phyloP scores from a whole-genome alignment of 2,797 vertebrate genomes.

The Xenopus petersii region DNA sequence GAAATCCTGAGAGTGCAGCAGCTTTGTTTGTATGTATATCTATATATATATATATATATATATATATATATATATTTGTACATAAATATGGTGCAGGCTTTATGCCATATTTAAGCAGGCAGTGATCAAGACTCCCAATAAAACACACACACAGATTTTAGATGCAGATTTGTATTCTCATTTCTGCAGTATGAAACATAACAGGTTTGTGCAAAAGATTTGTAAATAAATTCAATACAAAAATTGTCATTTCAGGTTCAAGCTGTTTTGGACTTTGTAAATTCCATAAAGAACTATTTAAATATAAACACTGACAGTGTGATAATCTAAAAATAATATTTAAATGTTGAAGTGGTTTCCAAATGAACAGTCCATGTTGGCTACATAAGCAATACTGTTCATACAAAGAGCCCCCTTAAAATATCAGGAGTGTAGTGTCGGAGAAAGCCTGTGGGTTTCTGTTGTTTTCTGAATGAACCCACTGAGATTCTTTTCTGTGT shows the following conservation, averaged over 20 bases:
- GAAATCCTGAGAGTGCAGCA: no score
- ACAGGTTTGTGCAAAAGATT: constrained; percentile 70
- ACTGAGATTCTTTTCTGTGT: not conserved
- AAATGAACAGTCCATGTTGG: constrained; percentile 61
- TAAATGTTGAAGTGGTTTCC: constrained; percentile 84
- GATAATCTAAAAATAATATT: constrained; percentile 55
- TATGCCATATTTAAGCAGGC: no score
- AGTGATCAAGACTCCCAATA: not conserved
- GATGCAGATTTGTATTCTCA: constrained; percentile 74
- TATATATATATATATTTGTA: no score
- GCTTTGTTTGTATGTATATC: no score
- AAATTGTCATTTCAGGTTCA: constrained; percentile 60
- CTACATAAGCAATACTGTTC: constrained; percentile 56
- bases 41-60: no score
- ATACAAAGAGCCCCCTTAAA: constrained; percentile 52
- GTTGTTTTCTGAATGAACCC: not conserved
- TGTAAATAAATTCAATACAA: constrained; percentile 69
- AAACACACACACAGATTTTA: constrained; percentile 63
- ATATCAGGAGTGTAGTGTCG: not conserved
- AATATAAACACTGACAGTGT: constrained; percentile 60
- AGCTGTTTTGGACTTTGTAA: constrained; percentile 50
- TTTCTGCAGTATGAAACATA: constrained; percentile 72
- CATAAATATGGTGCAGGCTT: no score
- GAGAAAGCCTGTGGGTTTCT: no score
- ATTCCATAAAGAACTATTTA: constrained; percentile 63